A percentile compares a stretch with the other conserved stretches of the same genome.
These are phyloP conservation scores for Caenorhabditis becei DNA, from an alignment of 2,888 invertebrate species.

Conservation along the genomic window DNA sequence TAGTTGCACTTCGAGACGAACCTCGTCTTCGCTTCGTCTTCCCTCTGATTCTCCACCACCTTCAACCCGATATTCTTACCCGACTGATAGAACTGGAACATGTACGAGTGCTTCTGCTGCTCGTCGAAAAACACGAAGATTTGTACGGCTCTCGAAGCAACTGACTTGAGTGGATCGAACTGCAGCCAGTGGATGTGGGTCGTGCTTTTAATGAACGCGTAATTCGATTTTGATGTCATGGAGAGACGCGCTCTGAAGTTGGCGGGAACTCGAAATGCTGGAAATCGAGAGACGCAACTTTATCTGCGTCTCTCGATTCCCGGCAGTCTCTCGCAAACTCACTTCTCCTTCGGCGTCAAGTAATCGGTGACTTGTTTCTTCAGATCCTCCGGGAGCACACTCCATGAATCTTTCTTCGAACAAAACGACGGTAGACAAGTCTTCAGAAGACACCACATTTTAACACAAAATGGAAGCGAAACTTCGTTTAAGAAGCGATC, in stretches of 20 bases:
- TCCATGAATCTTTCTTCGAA: not conserved
- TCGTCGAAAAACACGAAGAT: slow-evolving; percentile 22
- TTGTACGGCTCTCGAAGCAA: not conserved
- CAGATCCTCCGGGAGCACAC: not conserved
- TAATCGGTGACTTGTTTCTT: not conserved
- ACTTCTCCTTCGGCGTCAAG: slow-evolving; percentile 24
- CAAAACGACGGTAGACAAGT: not conserved
- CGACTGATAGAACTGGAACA: not conserved
- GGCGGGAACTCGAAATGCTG: not conserved
- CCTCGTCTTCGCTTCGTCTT: not conserved
- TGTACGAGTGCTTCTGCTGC: not conserved
- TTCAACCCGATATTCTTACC: not conserved
- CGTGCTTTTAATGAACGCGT: slow-evolving; percentile 18
- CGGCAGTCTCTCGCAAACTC: not conserved
- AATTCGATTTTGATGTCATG: slow-evolving; percentile 19
- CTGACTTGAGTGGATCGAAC: slow-evolving; percentile 14
- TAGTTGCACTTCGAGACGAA: not conserved
- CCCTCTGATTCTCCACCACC: not conserved
- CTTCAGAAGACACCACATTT: not conserved
- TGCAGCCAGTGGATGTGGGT: slow-evolving; percentile 10
- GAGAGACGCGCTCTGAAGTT: slow-evolving; percentile 12
- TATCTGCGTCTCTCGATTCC: no score
- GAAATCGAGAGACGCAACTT: no score
- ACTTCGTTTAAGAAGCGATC: not conserved
- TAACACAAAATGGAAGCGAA: not conserved